Conservation (phyloP, 2,113 vertebrate genomes). For the Columba livia region DNA sequence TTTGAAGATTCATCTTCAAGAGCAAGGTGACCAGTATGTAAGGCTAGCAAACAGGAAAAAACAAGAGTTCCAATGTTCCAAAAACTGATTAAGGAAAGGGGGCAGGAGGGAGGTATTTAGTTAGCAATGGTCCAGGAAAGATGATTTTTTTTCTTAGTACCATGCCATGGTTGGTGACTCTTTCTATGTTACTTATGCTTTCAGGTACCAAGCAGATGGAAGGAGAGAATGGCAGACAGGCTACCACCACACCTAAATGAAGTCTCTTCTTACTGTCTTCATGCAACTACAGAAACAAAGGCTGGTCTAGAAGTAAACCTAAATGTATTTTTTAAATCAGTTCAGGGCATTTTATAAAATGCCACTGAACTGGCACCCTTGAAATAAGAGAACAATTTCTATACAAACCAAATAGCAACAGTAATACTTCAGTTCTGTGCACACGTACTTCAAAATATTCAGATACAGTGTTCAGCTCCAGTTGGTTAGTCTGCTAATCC, state of each 20-base stretch:
- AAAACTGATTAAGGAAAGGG: background rate
- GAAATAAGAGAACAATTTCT: background rate
- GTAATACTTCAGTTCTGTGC: background rate
- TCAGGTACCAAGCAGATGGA: slow-evolving; percentile 59
- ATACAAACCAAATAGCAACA: background rate
- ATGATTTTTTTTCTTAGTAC: background rate
- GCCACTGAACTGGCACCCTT: background rate
- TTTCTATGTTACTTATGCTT: background rate
- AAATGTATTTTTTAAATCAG: background rate
- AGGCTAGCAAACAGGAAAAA: background rate
- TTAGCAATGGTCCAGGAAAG: background rate
- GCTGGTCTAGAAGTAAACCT: background rate
- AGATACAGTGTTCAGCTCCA: background rate
- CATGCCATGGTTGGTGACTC: background rate
- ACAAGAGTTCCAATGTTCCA: background rate
- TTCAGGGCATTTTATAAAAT: background rate
- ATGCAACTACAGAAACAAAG: background rate
- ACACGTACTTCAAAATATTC: background rate
- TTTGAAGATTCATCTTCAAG: background rate
- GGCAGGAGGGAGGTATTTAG: background rate
- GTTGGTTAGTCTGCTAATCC: background rate
- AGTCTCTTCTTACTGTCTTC: background rate
- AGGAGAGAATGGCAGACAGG: background rate
- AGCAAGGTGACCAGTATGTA: background rate
- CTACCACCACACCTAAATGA: background rate